Percentiles rank a stretch among this genome's conserved stretches.
These are phyloP conservation scores for Macrotis lagotis DNA, from an alignment of 2,113 vertebrate genomes.

Conservation along the genomic window DNA sequence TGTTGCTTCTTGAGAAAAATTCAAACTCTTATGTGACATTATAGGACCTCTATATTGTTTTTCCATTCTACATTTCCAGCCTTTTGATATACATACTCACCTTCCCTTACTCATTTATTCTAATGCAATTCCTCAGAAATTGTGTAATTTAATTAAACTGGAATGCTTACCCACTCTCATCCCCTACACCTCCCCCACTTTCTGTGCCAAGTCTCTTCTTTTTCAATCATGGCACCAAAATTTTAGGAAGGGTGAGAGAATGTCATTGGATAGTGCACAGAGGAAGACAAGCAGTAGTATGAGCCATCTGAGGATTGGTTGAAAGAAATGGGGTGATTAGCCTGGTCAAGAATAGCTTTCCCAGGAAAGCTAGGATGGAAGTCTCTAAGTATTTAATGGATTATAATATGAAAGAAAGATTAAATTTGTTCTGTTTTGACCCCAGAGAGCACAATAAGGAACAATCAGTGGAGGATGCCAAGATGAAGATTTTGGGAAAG, in stretches of 20 bases:
- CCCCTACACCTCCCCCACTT: not conserved
- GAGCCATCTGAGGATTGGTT: not conserved
- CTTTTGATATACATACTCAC: not conserved
- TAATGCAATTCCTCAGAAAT: not conserved
- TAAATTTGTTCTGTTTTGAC: not conserved
- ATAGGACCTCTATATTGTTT: not conserved
- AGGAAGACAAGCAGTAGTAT: not conserved
- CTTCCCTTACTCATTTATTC: not conserved
- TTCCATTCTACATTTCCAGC: not conserved
- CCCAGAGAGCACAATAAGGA: not conserved
- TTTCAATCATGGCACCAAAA: not conserved
- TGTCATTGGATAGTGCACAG: not conserved
- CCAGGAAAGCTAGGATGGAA: no score
- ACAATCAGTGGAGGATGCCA: not conserved
- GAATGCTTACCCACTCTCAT: not conserved
- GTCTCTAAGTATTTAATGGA: not conserved
- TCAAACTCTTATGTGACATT: not conserved
- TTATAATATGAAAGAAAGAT: not conserved
- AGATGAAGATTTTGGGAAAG: not conserved
- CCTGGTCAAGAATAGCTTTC: not conserved
- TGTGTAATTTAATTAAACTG: not conserved
- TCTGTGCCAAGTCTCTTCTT: not conserved
- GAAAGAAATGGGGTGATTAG: not conserved
- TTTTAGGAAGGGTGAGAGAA: not conserved
- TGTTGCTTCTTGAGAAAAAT: not conserved